These are phyloP conservation scores for Epinephelus coioides DNA, from an alignment of 2,797 vertebrate genomes.

Conservation along the genomic window DNA sequence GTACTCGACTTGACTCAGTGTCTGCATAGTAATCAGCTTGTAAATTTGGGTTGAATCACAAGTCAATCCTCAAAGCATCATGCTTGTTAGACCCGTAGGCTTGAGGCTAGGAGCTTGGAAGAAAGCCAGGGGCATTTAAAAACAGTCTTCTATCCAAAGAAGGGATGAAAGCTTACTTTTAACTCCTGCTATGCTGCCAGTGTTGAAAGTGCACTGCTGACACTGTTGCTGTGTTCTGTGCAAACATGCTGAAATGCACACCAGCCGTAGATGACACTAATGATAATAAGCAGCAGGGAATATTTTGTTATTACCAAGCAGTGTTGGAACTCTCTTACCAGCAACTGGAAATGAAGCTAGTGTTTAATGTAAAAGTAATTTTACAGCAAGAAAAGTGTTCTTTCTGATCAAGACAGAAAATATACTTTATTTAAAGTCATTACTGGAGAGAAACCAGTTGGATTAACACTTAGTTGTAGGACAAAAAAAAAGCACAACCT, in stretches of 20 bases:
- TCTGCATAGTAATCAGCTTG: conserved; percentile 82
- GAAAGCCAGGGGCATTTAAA: conserved; percentile 82
- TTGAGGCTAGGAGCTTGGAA: conserved; percentile 75
- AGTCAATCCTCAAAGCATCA: conserved; percentile 85
- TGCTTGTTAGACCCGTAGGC: conserved; percentile 81
- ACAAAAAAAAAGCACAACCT: conserved; percentile 71
- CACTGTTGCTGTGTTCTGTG: conserved; percentile 63
- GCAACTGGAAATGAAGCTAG: conserved; percentile 27
- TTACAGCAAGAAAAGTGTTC: conserved; percentile 3
- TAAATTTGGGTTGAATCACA: conserved; percentile 83
- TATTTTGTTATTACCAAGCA: conserved; percentile 52
- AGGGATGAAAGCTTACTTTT: conserved; percentile 81
- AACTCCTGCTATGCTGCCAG: conserved; percentile 75
- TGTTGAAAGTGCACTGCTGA: conserved; percentile 74
- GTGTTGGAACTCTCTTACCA: conserved; percentile 45
- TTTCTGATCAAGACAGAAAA: conserved; percentile 25
- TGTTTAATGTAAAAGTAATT: conserved; percentile 16
- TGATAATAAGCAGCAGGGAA: conserved; percentile 72
- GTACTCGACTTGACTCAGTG: conserved; percentile 68
- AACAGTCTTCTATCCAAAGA: conserved; percentile 81
- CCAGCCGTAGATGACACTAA: conserved; percentile 67
- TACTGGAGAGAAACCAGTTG: conserved; percentile 36
- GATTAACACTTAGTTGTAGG: conserved; percentile 55
- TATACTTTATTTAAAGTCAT: conserved; percentile 36
- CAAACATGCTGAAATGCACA: conserved; percentile 74